Base-by-base conservation (phyloP, 2,888 invertebrate genomes). In the Epirrita christyi region DNA sequence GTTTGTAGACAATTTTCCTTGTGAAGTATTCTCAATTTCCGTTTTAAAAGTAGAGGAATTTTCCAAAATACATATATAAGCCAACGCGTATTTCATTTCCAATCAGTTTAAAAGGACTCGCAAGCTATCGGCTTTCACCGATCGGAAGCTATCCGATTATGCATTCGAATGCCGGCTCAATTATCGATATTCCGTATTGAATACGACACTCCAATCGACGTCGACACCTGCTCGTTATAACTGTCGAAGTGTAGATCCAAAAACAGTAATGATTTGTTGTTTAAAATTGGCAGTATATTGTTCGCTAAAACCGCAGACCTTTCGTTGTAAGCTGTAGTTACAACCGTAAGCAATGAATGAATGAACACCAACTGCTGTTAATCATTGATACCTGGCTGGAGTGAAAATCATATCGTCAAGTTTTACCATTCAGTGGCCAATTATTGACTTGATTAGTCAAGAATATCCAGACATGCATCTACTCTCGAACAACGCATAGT, bases 81-180 rank as follows among this genome's bases (percentile, higher is more conserved):
- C 5, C 27, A 43, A 32, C 29, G 44, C 29, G 14, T 14, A 38
- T 38, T 15, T 52, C 27, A 37, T n/a, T 34, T 14, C 44, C 44
- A 44, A 44, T 38, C 37, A 52, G 28, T 52, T 43, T 7, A 43
- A 15, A 42, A 10, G 37, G 29, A 28, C 32, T 50, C 32, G 21
- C 21, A 21, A 13, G 50, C 27, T 43, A 51, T 51, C 43, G 29
- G 50, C 42, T 56, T 56, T 46, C 51, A 51, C 34, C 45, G 36
- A 56, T 50, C 40, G 40, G 55, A 36, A 41, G 44, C 13, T 32
- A 29, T 56, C 45, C 51, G 46, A 60, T 53, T 49, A 45, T 42
- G 48, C 45, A 56, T 60, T 53, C 56, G 56, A 60, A 42, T 60
- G 43, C 11, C 51, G 46, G 48, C 43, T 37, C 51, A 38, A 48